phyloP scores from a whole-genome alignment of 2,797 vertebrate species.

The Cephalopachus bancanus region DNA sequence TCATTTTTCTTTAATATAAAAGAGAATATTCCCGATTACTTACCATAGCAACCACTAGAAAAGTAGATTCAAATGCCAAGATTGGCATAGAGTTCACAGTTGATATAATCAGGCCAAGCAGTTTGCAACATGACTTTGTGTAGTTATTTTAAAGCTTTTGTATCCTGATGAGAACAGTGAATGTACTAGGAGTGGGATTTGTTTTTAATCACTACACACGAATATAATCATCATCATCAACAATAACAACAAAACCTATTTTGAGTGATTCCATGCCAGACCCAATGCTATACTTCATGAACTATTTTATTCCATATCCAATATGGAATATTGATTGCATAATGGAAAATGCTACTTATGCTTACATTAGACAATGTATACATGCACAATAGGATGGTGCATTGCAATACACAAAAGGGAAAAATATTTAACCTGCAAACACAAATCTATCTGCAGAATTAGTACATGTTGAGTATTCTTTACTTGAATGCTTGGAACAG shows the following conservation, averaged over 20 bases:
- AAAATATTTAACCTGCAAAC: background rate
- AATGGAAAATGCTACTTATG: background rate
- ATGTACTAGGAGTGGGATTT: background rate
- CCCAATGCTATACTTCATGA: background rate
- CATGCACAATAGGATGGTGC: background rate
- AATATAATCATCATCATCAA: background rate
- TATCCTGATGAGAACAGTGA: constrained; percentile 14
- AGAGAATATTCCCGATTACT: constrained; percentile 78
- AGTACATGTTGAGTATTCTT: background rate
- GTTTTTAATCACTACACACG: constrained; percentile 40
- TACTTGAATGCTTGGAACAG: background rate
- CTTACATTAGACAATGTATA: background rate
- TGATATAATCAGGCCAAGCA: constrained; percentile 52
- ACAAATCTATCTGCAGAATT: background rate
- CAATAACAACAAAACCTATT: background rate
- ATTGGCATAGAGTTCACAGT: constrained; percentile 54
- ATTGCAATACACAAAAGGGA: background rate
- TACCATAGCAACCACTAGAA: constrained; percentile 76
- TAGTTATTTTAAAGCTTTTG: constrained; percentile 66
- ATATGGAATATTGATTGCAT: background rate
- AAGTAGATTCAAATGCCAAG: constrained; percentile 58
- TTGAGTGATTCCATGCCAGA: background rate
- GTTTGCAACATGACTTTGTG: constrained; percentile 28
- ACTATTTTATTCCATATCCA: background rate
- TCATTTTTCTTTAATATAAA: constrained; percentile 70